These are phyloP conservation scores for Eciton burchellii DNA, from an alignment of 1,140 invertebrate genomes.

Conservation along the genomic window DNA sequence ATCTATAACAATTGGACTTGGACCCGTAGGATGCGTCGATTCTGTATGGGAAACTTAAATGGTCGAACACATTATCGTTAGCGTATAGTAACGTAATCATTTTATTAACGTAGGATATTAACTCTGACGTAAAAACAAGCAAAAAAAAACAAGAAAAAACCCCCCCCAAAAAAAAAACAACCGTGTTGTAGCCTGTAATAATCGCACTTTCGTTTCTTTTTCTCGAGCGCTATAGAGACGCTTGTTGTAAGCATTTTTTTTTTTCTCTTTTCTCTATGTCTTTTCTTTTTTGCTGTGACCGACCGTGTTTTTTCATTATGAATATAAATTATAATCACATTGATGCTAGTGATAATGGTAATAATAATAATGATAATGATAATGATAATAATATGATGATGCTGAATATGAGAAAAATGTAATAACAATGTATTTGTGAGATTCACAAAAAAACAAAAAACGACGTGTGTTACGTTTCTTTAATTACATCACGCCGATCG, in stretches of 20 bases:
- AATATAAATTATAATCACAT: conserved; percentile 74
- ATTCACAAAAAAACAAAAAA: conserved; percentile 78
- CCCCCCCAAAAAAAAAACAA: too few relatives aligned
- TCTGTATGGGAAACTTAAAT: conserved; percentile 68
- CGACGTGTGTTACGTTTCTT: conserved; percentile 75
- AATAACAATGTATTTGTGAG: conserved; percentile 80
- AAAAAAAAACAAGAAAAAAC: too few relatives aligned
- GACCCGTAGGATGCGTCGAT: conserved; percentile 71
- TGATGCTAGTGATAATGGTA: conserved; percentile 62
- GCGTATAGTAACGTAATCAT: conserved; percentile 76
- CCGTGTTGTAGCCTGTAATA: conserved; percentile 52
- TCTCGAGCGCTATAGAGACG: conserved; percentile 63
- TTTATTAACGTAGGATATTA: conserved; percentile 80
- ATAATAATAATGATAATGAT: conserved; percentile 72
- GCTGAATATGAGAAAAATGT: conserved; percentile 73
- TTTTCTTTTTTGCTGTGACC: conserved; percentile 71
- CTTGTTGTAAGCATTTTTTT: conserved; percentile 68
- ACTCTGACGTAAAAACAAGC: conserved; percentile 69
- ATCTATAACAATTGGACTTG: conserved; percentile 40
- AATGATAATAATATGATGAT: conserved; percentile 72
- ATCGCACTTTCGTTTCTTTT: conserved; percentile 67
- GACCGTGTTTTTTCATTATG: conserved; percentile 79
- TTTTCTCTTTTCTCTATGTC: conserved; percentile 52
- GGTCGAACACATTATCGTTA: conserved; percentile 73
- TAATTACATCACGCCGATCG: conserved; percentile 64